These are phyloP conservation scores for Rhinichthys klamathensis DNA, from an alignment of 2,113 vertebrate species.

Conservation along the genomic window DNA sequence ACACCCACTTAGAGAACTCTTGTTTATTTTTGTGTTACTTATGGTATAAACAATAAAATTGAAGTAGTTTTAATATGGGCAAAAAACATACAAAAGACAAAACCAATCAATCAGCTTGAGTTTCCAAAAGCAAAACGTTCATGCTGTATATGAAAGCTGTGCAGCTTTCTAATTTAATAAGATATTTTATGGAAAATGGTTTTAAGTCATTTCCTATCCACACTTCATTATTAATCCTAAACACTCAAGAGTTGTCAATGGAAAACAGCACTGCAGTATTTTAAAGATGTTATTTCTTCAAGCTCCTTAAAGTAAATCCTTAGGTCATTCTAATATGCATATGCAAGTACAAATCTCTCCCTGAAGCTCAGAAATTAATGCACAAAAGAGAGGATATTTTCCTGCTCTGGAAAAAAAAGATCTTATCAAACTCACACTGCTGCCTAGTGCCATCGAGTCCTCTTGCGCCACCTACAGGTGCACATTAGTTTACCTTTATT, in stretches of 20 bases:
- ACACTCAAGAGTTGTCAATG: not conserved
- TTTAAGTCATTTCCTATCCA: slow-evolving; percentile 45
- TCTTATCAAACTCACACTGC: not conserved
- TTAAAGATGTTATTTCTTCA: slow-evolving; percentile 69
- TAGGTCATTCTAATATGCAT: not conserved
- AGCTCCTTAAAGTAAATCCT: not conserved
- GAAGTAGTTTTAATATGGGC: not conserved
- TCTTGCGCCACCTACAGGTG: slow-evolving; percentile 61
- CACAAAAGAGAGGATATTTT: slow-evolving; percentile 9
- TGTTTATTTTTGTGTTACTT: not conserved
- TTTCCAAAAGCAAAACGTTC: slow-evolving; percentile 11
- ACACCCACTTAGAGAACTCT: slow-evolving; percentile 31
- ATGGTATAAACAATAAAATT: not conserved
- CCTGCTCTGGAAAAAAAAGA: not conserved
- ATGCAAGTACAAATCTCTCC: slow-evolving; percentile 5
- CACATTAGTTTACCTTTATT: slow-evolving; percentile 21
- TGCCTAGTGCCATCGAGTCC: slow-evolving; percentile 47
- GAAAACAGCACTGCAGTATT: slow-evolving; percentile 7
- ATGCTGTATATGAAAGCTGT: not conserved
- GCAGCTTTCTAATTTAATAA: slow-evolving; percentile 15
- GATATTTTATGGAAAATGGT: slow-evolving; percentile 34
- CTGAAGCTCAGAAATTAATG: not conserved
- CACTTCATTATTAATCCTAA: slow-evolving; percentile 19
- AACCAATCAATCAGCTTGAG: slow-evolving; percentile 10
- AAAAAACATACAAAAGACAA: slow-evolving; percentile 5